Evolutionary conservation across 2,888 invertebrate species (phyloP), one percentile per base, ranked within the genome.

Genomic region (Oscheius onirici): DNA sequence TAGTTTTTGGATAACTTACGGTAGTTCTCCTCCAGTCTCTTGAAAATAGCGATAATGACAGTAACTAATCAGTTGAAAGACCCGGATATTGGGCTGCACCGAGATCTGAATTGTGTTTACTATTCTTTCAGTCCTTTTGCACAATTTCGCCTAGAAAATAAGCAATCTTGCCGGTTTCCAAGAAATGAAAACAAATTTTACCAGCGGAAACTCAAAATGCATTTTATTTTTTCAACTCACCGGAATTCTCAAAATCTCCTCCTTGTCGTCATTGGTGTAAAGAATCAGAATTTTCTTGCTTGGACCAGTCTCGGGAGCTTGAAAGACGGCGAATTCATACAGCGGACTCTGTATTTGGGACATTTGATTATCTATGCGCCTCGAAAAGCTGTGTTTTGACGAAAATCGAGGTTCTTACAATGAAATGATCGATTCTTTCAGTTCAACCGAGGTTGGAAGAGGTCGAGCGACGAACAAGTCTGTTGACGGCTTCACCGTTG

Each of bases 11-110:
- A 5, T 22, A 17, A 15, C 43, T 71, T 54, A 63, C 55, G 65
- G 71, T 13, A 65, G 40, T 65, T 54, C 41, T 20, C 54, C 17
- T 15, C 41, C 44, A 13, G 58, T 57, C n/a, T 17, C 46, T 28
- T 68, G 28, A 17, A 57, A 57, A 44, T 73, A 76, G 54, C 73
- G 69, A 1, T 73, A 43, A 51, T 70, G 40, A 44, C 72, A 73
- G 49, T 72, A 73, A 11, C 73, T 75, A 40, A 77, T 70, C 3
- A 77, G 75, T 44, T 79, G 75, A 46, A 72, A 40, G 41, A 79
- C 73, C 46, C 73, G 54, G 10, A 74, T 71, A 2, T 69, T 61
- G 10, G 72, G 43, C 26, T 72, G 26, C 6, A 79, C 79, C 3
- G 52, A 63, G 11, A 78, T 51, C 55, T 75, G 40, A 41, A 63